phyloP scores from a whole-genome alignment of 2,797 vertebrate species.

The Smutsia temminckii region DNA sequence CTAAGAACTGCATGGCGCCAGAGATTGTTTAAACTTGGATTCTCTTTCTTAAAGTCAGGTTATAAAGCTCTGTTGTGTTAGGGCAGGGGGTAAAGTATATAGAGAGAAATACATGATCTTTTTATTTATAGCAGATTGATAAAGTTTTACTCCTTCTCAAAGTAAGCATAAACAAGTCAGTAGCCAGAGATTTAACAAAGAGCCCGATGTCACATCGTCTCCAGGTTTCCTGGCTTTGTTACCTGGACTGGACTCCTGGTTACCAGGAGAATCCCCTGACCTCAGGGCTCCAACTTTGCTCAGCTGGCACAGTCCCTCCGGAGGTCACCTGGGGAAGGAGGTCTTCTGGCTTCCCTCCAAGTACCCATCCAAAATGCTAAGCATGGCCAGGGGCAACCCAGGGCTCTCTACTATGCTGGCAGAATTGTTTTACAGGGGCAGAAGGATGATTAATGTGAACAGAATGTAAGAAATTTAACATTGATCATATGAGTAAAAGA shows the following conservation, averaged over 20 bases:
- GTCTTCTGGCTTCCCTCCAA: background rate
- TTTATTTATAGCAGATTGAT: background rate
- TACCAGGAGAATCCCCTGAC: background rate
- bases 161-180: conserved; percentile 9
- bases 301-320: background rate
- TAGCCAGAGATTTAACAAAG: background rate
- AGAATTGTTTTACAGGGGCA: background rate
- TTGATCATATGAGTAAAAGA: conserved; percentile 60
- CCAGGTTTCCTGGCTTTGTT: conserved; percentile 2
- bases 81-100: background rate
- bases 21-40: background rate
- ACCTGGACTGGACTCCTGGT: background rate
- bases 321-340: background rate
- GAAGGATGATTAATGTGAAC: conserved; percentile 62
- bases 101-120: background rate
- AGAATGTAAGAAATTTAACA: conserved; percentile 24
- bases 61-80: background rate
- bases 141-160: background rate
- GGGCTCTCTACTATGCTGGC: background rate
- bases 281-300: background rate
- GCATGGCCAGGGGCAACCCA: background rate
- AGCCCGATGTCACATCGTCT: fast-evolving
- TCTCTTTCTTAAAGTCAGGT: background rate
- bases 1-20: background rate
- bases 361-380: background rate